Evolutionary conservation across 64 coral and sea anemone genomes (phyloP), one percentile per base, ranked within the genome.

Genomic region (Astreopora myriophthalma): DNA sequence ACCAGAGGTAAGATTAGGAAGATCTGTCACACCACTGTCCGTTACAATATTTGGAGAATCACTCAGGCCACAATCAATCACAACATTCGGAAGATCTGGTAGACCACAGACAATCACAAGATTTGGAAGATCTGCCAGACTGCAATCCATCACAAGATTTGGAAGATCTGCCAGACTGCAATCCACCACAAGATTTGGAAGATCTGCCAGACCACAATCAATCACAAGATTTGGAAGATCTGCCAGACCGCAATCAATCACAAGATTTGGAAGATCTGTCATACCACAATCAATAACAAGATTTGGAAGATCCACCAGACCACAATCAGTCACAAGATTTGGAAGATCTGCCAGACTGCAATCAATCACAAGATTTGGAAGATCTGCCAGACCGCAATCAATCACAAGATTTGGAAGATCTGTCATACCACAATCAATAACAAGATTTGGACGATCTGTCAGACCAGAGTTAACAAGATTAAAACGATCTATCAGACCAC

Each of bases 11-110:
- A 35, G 32, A 17, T 72, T 72, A 36, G 13, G 31, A 35, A 8
- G 69, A 16, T 72, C 13, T 36, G 1, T 72, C 1, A 34, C 1
- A 20, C 31, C 69, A 16, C 31, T 36, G 20, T 76, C 23, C 24
- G 40, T 76, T 9, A 75, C 74, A 77, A 77, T 22, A 77, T 29
- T 49, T 49, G 74, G 74, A 29, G 7, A 23, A 28, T 77, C 74
- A 28, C 27, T 13, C 0, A 77, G 26, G 10, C 40, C 6, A 0
- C 23, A 77, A 2, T 77, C 74, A 51, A 28, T 48, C 2, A 77
- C 5, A 28, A 77, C n/a, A 49, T 28, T 13, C 29, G 9, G 2
- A 51, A 5, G 74, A 28, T 77, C n/a, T n/a, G n/a, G n/a, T n/a
- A n/a, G n/a, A n/a, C n/a, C n/a, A n/a, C 11, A 72, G 6, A 17